Base-by-base conservation (phyloP, 2,888 invertebrate species). In the Hemicrepidius hirtus region DNA sequence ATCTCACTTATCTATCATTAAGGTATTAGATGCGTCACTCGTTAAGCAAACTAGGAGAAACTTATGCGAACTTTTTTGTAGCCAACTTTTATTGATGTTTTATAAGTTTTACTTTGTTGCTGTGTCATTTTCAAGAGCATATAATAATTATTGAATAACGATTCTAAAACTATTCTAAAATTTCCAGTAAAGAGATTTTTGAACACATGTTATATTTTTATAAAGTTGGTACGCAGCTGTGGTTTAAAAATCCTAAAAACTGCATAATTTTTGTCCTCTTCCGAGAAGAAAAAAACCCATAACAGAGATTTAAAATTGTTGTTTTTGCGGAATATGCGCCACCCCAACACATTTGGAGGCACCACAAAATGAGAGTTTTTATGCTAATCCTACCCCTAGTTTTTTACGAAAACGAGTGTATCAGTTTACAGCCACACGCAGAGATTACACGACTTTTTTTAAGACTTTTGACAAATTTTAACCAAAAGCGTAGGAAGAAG, bases 341-440 rank as follows among this genome's bases (percentile, higher is more conserved):
- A 66, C 71, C 71, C 71, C 41, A 62, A 7, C 49, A 60, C 44
- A 44, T 46, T 44, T 60, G 20, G 18, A 37, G 37, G 35, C 40
- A 64, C 68, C 73, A 59, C 73, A 41, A 73, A 71, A 68, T 35
- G 73, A 68, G 59, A 44, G 49, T 63, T 68, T 73, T 73, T 73
- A 63, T 18, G 21, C 41, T 46, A 73, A 68, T 64, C 60, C 62
- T 40, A 60, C 68, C 72, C 73, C 49, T 20, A n/a, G n/a, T n/a
- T n/a, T 32, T 64, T 69, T 57, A 44, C 21, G 18, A 40, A 57
- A 64, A 64, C 63, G 55, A 65, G 62, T 69, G 46, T 64, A 73
- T 73, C 69, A 32, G 65, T 59, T 73, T 73, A 73, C 73, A 69
- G 55, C 68, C 69, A 65, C 73, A 73, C 73, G 62, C 73, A 21